Conservation (phyloP, 2,797 vertebrate genomes). For the Huso huso region DNA sequence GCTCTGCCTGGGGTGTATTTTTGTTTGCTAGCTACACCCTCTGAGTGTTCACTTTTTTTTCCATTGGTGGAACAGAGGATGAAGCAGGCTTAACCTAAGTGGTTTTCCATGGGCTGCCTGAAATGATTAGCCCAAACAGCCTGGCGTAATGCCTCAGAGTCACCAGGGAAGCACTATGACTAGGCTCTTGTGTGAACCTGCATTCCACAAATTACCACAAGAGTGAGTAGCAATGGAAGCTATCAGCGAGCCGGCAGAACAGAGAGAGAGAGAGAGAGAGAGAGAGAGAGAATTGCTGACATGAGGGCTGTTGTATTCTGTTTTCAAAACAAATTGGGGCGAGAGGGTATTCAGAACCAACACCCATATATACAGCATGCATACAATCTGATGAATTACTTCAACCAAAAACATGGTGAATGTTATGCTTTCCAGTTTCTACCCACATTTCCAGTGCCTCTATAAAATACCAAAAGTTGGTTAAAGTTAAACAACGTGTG, state of each 20-base stretch:
- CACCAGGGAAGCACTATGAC: conserved; percentile 60
- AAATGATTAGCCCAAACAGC: conserved; percentile 52
- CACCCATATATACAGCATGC: background rate
- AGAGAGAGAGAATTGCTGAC: conserved; percentile 29
- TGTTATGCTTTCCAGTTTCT: conserved; percentile 33
- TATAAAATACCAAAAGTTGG: conserved; percentile 24
- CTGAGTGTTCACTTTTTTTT: conserved; percentile 67
- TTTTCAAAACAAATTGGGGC: conserved; percentile 7
- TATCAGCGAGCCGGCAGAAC: conserved; percentile 29
- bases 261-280: conserved; percentile 5
- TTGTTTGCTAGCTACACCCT: conserved; percentile 62
- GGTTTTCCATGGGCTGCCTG: conserved; percentile 67
- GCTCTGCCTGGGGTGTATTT: conserved; percentile 53
- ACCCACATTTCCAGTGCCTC: conserved; percentile 31
- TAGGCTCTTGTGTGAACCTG: conserved; percentile 71
- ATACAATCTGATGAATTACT: conserved; percentile 22
- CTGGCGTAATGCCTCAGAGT: conserved; percentile 57
- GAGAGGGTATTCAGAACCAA: conserved; percentile 13
- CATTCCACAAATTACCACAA: conserved; percentile 69
- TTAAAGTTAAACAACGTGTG: no score
- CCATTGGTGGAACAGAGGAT: conserved; percentile 67
- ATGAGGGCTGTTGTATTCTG: conserved; percentile 23
- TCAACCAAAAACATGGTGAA: conserved; percentile 24
- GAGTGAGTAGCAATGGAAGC: conserved; percentile 52
- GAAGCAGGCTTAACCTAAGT: conserved; percentile 59